These are phyloP conservation scores for Upupa epops DNA, from an alignment of 2,113 vertebrate species.

Conservation along the genomic window DNA sequence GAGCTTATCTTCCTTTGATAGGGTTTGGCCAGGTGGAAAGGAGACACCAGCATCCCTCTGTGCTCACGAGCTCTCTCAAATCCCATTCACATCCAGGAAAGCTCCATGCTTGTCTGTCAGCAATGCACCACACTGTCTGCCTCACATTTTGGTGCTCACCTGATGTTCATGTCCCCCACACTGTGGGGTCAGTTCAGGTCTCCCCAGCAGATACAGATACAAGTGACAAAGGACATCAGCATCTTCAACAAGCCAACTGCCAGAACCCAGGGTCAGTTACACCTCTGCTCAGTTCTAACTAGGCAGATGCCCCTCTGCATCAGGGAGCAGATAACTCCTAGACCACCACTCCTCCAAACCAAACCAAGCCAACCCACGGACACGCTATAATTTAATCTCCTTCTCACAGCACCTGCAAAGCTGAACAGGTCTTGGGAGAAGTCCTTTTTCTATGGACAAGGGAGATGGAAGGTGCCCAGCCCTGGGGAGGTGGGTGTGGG, in stretches of 20 bases:
- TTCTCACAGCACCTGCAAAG: background rate
- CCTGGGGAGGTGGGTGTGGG: rapidly evolving
- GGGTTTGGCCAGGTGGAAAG: background rate
- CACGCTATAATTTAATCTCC: rapidly evolving
- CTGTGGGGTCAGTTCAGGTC: background rate
- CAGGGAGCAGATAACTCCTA: background rate
- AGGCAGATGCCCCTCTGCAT: background rate
- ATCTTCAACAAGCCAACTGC: background rate
- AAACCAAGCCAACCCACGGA: background rate
- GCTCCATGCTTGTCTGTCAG: rapidly evolving
- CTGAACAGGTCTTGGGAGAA: background rate
- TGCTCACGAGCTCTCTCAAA: background rate
- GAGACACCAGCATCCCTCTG: background rate
- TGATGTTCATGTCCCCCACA: background rate
- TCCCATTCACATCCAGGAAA: background rate
- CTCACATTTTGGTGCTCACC: background rate
- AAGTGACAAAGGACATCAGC: background rate
- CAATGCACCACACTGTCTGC: background rate
- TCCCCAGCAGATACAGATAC: background rate
- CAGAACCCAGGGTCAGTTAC: background rate
- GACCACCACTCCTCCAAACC: background rate
- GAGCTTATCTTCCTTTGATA: too few relatives aligned
- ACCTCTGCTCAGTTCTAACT: background rate
- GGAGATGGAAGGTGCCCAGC: background rate
- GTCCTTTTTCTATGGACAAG: background rate